These are phyloP conservation scores for Pomatostomus ruficeps DNA, from an alignment of 2,113 vertebrate species.

Conservation along the genomic window DNA sequence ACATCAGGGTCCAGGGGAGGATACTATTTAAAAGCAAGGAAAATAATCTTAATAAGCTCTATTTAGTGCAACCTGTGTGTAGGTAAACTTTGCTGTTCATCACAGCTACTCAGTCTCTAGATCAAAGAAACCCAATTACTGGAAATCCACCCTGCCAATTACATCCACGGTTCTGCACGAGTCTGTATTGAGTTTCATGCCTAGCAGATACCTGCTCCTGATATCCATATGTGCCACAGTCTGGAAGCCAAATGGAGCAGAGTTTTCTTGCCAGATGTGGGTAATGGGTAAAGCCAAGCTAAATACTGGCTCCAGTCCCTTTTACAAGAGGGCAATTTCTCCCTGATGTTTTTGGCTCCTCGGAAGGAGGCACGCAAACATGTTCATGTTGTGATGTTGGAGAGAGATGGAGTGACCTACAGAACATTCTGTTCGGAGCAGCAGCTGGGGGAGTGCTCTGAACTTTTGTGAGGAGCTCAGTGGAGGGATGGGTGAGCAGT, in stretches of 20 bases:
- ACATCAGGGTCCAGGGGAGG: neutral
- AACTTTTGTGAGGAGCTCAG: neutral
- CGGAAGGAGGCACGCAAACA: neutral
- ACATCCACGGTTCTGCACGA: neutral
- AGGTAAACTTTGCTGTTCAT: neutral
- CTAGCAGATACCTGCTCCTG: neutral
- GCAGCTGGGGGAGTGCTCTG: neutral
- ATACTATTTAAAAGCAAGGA: neutral
- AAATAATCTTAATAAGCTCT: neutral
- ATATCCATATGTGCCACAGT: neutral
- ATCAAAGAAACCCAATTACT: neutral
- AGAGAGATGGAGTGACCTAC: neutral
- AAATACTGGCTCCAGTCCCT: neutral
- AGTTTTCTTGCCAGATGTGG: neutral
- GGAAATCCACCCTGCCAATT: neutral
- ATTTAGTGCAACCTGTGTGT: neutral
- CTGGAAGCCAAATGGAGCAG: neutral
- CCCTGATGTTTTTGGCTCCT: constrained; percentile 30
- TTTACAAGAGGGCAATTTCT: neutral
- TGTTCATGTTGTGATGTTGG: neutral
- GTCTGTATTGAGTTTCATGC: neutral
- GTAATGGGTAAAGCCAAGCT: constrained; percentile 18
- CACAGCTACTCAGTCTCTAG: neutral
- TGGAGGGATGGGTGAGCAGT: neutral
- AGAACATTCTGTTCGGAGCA: constrained; percentile 40